These are phyloP conservation scores for Chrysotoxum bicinctum DNA, from an alignment of 2,888 invertebrate species.

Conservation along the genomic window DNA sequence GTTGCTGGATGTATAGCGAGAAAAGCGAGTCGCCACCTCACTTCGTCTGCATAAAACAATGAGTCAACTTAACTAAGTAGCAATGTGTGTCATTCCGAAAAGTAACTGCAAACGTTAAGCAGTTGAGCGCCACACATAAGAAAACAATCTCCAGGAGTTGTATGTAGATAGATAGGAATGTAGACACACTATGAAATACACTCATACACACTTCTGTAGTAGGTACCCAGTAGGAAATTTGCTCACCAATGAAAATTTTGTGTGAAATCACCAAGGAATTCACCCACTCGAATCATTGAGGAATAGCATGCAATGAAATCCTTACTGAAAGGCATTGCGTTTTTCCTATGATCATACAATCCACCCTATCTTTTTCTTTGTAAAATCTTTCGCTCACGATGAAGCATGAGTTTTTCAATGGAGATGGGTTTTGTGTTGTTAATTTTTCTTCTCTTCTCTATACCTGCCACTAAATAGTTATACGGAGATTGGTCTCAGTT, in stretches of 20 bases:
- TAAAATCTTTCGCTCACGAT: no score
- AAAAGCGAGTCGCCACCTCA: not conserved
- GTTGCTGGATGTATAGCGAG: not conserved
- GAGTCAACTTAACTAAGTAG: slow-evolving; percentile 69
- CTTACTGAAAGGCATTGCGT: no score
- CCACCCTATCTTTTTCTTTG: no score
- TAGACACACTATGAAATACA: not conserved
- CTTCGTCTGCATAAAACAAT: slow-evolving; percentile 47
- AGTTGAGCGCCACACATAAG: slow-evolving; percentile 56
- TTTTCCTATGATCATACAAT: no score
- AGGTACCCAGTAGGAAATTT: slow-evolving; percentile 24
- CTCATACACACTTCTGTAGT: slow-evolving; percentile 2
- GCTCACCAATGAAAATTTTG: not conserved
- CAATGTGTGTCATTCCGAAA: slow-evolving; percentile 58
- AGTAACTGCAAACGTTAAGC: slow-evolving; percentile 66
- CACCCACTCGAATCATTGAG: no score
- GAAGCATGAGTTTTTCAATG: no score
- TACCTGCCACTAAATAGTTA: no score
- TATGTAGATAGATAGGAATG: not conserved
- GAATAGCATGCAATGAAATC: no score
- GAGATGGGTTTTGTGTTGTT: no score
- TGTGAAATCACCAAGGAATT: no score
- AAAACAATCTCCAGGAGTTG: slow-evolving; percentile 35
- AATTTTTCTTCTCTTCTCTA: no score
- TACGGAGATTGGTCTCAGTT: no score